Percentiles rank a stretch among this genome's conserved stretches.
phyloP scores from a whole-genome alignment of 2,888 invertebrate genomes.

The Pharmacophagus antenor region DNA sequence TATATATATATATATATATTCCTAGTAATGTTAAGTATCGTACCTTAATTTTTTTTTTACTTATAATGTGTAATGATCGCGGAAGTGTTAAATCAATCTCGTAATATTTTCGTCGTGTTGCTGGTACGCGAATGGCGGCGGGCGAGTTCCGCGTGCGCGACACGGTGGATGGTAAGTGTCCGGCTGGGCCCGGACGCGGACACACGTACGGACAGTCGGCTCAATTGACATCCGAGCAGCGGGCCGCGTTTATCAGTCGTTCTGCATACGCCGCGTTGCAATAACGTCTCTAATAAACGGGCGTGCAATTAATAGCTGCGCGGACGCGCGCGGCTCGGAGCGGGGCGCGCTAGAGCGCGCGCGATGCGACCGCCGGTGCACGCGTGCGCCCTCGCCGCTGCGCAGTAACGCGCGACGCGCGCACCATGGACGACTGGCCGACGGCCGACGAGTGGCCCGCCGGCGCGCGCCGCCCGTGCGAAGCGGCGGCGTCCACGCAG shows the following conservation, averaged over 20 bases:
- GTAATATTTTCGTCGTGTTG: no score
- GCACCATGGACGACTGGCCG: slow-evolving; percentile 19
- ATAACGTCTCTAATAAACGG: slow-evolving; percentile 52
- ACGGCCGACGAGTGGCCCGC: slow-evolving; percentile 29
- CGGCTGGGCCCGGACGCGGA: no score
- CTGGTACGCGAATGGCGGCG: no score
- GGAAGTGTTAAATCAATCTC: no score
- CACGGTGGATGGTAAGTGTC: no score
- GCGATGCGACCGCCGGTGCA: slow-evolving; percentile 59
- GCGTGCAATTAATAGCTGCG: slow-evolving; percentile 69
- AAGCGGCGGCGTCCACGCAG: slow-evolving; percentile 36
- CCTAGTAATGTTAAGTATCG: no score
- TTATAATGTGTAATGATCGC: no score
- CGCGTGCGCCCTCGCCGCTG: slow-evolving; percentile 47
- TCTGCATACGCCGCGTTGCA: slow-evolving; percentile 10
- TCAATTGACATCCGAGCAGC: no score
- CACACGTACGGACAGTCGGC: no score
- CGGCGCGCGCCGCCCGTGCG: slow-evolving; percentile 41
- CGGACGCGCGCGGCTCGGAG: slow-evolving; percentile 53
- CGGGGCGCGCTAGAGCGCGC: slow-evolving; percentile 56
- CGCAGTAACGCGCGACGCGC: slow-evolving; percentile 42
- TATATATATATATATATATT: no score
- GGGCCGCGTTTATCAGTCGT: slow-evolving; percentile 11
- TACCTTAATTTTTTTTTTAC: no score
- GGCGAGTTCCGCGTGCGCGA: no score